Evolutionary conservation across 2,888 invertebrate genomes (phyloP).

Genomic region (Taphrorychus bicolor): DNA sequence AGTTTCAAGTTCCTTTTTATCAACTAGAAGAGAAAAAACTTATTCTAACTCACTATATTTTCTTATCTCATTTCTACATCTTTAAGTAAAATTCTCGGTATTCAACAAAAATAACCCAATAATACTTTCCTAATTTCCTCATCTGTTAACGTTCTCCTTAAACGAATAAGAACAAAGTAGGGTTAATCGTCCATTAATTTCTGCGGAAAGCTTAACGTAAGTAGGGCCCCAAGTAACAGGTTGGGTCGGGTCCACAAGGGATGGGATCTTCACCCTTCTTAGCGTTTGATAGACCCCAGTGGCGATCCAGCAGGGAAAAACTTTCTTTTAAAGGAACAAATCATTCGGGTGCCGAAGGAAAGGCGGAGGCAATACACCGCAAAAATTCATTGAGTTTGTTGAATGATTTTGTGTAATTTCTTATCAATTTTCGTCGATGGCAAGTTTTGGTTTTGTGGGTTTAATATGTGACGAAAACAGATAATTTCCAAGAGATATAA

Average conservation of each 20-base stretch:
- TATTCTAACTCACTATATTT: too few relatives aligned
- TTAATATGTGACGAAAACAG: too few relatives aligned
- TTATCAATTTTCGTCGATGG: too few relatives aligned
- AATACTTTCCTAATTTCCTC: conserved; percentile 5
- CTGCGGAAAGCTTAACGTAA: conserved; percentile 26
- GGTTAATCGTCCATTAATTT: conserved; percentile 49
- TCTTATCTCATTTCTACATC: too few relatives aligned
- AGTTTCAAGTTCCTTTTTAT: too few relatives aligned
- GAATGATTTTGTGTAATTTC: neutral
- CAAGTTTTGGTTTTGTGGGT: too few relatives aligned
- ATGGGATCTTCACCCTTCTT: conserved; percentile 27
- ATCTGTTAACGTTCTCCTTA: conserved; percentile 21
- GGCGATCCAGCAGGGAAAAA: conserved; percentile 11
- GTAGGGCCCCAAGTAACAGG: conserved; percentile 34
- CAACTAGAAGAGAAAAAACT: too few relatives aligned
- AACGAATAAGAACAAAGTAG: conserved; percentile 42
- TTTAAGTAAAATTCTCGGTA: neutral
- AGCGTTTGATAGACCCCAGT: conserved; percentile 25
- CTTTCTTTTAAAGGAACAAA: conserved; percentile 3
- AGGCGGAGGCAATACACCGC: neutral
- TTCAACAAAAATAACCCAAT: neutral
- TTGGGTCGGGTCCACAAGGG: conserved; percentile 30
- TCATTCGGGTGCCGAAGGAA: neutral
- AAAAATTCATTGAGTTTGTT: neutral
- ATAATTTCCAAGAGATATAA: too few relatives aligned